Percentiles rank a stretch among this genome's conserved stretches.
These are phyloP conservation scores for Nasalis larvatus DNA, from an alignment of 2,113 vertebrate genomes.

Conservation along the genomic window DNA sequence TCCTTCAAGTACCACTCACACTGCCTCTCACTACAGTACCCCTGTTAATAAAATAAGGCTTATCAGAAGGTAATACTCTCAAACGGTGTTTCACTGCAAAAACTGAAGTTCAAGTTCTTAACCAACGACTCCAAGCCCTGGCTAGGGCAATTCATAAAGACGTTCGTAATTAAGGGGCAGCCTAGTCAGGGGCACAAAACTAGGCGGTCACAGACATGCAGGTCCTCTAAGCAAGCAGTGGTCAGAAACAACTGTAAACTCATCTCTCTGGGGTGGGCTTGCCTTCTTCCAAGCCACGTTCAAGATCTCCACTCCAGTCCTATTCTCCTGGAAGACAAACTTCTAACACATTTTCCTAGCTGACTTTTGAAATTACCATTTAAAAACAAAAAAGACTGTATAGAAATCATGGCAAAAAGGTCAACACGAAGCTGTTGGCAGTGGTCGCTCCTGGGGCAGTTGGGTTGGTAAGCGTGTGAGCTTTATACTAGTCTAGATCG, in stretches of 20 bases:
- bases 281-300: neutral
- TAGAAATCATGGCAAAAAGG: neutral
- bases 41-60: neutral
- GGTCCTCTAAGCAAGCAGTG: neutral
- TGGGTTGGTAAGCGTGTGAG: neutral
- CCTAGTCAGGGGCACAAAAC: neutral
- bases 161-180: rapidly evolving
- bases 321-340: neutral
- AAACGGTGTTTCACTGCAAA: neutral
- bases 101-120: neutral
- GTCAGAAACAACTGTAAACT: neutral
- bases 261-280: neutral
- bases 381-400: neutral
- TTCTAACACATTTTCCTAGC: neutral
- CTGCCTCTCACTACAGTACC: neutral
- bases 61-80: neutral
- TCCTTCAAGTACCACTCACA: neutral
- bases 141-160: rapidly evolving
- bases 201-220: rapidly evolving
- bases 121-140: neutral
- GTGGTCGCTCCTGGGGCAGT: neutral
- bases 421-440: rapidly evolving
- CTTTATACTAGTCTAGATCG: rapidly evolving
- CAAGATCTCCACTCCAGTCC: neutral
- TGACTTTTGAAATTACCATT: neutral